phyloP scores from a whole-genome alignment of 2,113 vertebrate genomes.

The Seriola quinqueradiata region DNA sequence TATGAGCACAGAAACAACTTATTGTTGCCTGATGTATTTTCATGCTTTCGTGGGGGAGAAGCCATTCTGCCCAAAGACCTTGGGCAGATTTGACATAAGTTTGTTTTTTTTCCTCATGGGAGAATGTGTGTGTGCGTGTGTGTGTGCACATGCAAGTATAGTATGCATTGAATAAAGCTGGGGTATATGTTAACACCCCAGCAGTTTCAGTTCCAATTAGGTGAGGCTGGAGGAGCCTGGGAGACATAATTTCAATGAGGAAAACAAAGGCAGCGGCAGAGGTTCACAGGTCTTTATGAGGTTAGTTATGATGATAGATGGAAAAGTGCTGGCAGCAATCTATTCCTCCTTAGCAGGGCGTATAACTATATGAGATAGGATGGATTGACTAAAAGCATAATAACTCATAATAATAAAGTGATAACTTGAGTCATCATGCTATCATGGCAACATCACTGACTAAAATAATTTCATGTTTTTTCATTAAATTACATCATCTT shows the following conservation, averaged over 20 bases:
- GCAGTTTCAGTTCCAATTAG: slow-evolving; percentile 45
- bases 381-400: not conserved
- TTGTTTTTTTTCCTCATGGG: not conserved
- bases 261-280: slow-evolving; percentile 54
- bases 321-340: slow-evolving; percentile 18
- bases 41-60: slow-evolving; percentile 22
- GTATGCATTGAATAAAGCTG: slow-evolving; percentile 20
- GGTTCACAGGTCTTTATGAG: slow-evolving; percentile 48
- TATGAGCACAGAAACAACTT: slow-evolving; percentile 36
- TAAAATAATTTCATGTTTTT: not conserved
- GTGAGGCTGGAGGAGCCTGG: slow-evolving; percentile 17
- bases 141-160: not conserved
- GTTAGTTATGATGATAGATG: slow-evolving; percentile 61
- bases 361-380: slow-evolving; percentile 24
- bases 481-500: not conserved
- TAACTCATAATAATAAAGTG: slow-evolving; percentile 11
- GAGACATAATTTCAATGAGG: slow-evolving; percentile 42
- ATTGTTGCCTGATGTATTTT: slow-evolving; percentile 53
- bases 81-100: slow-evolving; percentile 29
- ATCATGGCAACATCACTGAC: not conserved
- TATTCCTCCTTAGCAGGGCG: slow-evolving; percentile 16
- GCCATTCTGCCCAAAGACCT: slow-evolving; percentile 39
- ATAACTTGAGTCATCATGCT: slow-evolving; percentile 22
- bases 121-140: slow-evolving; percentile 7
- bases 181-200: slow-evolving; percentile 29